phyloP scores from a whole-genome alignment of 2,113 vertebrate genomes.

The Sebastes fasciatus region DNA sequence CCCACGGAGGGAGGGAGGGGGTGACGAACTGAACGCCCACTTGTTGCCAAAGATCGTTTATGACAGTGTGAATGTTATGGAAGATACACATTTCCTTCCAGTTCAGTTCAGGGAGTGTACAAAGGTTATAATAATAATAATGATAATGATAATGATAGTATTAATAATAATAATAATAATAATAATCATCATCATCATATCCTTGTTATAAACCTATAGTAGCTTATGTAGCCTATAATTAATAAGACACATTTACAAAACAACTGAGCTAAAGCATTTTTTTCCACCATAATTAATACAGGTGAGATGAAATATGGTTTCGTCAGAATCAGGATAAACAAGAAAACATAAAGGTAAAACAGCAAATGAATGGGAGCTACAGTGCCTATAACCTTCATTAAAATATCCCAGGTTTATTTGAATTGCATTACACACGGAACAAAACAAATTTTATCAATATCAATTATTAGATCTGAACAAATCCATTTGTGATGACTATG shows the following conservation, averaged over 20 bases:
- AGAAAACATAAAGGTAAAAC: background rate
- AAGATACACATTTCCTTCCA: background rate
- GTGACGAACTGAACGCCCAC: constrained; percentile 79
- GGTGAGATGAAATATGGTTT: background rate
- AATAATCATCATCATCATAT: too few relatives aligned
- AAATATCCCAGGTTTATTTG: background rate
- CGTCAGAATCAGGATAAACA: background rate
- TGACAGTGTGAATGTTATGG: background rate
- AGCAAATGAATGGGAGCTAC: background rate
- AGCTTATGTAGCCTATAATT: background rate
- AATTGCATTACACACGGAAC: background rate
- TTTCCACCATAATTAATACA: background rate
- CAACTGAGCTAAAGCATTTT: background rate
- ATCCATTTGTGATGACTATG: background rate
- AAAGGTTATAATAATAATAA: too few relatives aligned
- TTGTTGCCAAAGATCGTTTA: constrained; percentile 77
- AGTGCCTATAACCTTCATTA: background rate
- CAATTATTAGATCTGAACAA: background rate
- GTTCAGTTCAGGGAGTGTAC: too few relatives aligned
- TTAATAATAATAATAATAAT: too few relatives aligned
- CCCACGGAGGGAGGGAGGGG: constrained; percentile 73
- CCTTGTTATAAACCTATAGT: background rate
- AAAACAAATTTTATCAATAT: background rate
- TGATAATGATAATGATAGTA: too few relatives aligned
- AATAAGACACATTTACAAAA: background rate